Evolutionary conservation across 2,113 vertebrate genomes (phyloP), one percentile per base, ranked within the genome.

Genomic region (Platanista minor): DNA sequence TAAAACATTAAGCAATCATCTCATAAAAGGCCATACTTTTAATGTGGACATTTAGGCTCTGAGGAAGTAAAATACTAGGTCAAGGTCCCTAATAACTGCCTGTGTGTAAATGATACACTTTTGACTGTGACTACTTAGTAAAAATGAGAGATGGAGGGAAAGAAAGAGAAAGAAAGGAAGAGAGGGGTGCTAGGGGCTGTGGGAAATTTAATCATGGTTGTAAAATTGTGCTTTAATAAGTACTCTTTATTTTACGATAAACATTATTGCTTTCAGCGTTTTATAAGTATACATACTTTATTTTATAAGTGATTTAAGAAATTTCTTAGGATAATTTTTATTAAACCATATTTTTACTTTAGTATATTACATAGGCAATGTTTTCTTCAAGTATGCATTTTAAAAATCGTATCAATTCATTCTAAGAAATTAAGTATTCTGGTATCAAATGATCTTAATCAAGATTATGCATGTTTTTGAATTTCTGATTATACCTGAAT

Each of bases 71-170:
- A 64, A 80, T 67, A 17, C 5, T 43, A 49, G 46, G 74, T 49
- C 46, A 92, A 61, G 8, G 17, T 88, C 31, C 31, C 36, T 80
- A 80, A 67, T 64, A 96, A 83, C 17, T 80, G 17, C 15, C n/a
- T 80, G 29, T 81, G 6, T n/a, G 92, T 54, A 83, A 88, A 33
- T 41, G 57, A 33, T 29, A 88, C 12, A 84, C 25, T 86, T 95
- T 87, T 88, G n/a, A 66, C 10, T 54, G 61, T 67, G 6, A 3
- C 33, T 52, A 81, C 14, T 94, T 91, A 85, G 69, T n/a, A 15
- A 72, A 27, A 57, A n/a, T 20, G 2, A 54, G 20, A 13, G 18
- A 18, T 71, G 4, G 23, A 81, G n/a, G 3, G 3, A 9, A 23
- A 36, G 3, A 72, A 21, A 20, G 11, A 62, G 17, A 17, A 1